Evolutionary conservation across 2,113 vertebrate species (phyloP).

Genomic region (Xiphias gladius): DNA sequence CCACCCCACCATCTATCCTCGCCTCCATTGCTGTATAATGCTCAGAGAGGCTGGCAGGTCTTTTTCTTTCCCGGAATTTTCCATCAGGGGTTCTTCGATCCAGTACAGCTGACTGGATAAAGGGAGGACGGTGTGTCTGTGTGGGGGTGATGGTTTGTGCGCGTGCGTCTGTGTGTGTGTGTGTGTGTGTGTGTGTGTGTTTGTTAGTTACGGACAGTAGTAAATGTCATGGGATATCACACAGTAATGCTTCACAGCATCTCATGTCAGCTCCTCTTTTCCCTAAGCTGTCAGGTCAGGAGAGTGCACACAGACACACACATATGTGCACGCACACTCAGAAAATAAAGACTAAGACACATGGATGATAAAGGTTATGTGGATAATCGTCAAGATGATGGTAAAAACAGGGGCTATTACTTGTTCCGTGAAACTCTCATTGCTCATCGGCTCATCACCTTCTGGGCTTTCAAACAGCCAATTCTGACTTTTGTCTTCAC

Average conservation of each 20-base stretch:
- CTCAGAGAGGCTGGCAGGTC: slow-evolving; percentile 19
- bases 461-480: not conserved
- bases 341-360: not conserved
- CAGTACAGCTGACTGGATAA: slow-evolving; percentile 49
- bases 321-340: slow-evolving; percentile 1
- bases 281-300: slow-evolving; percentile 54
- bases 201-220: slow-evolving; percentile 54
- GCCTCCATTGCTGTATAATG: not conserved
- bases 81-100: slow-evolving; percentile 54
- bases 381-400: slow-evolving; percentile 6
- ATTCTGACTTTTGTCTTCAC: not conserved
- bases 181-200: slow-evolving; percentile 31
- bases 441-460: slow-evolving; percentile 19
- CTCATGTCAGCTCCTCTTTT: slow-evolving; percentile 61
- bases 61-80: slow-evolving; percentile 49
- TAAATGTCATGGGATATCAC: slow-evolving; percentile 73
- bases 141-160: slow-evolving; percentile 5
- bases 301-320: not conserved
- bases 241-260: slow-evolving; percentile 64
- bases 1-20: not conserved
- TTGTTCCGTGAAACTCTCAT: not conserved
- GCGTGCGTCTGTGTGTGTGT: slow-evolving; percentile 17
- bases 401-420: slow-evolving; percentile 5
- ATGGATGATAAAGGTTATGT: slow-evolving; percentile 12
- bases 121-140: slow-evolving; percentile 17